Percentiles rank a stretch among this genome's conserved stretches.
Evolutionary conservation across 2,888 invertebrate species (phyloP).

Genomic region (Notodonta ziczac): DNA sequence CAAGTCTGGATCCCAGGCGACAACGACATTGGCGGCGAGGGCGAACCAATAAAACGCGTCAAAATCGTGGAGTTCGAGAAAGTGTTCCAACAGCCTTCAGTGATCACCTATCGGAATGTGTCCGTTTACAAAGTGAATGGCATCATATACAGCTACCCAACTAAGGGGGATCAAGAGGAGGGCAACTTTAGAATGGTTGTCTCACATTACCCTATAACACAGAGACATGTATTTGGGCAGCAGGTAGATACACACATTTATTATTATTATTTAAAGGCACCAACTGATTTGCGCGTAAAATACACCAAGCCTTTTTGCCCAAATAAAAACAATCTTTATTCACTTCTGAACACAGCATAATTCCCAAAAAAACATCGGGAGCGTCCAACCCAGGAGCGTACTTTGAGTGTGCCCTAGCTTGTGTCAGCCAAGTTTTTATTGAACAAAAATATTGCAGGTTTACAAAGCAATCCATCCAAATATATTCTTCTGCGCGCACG

Average conservation of each 20-base stretch:
- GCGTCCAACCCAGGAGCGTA: too few relatives aligned
- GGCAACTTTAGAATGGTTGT: slow-evolving; percentile 86
- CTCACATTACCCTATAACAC: slow-evolving; percentile 89
- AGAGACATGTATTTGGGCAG: slow-evolving; percentile 61
- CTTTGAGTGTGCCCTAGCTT: too few relatives aligned
- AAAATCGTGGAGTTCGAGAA: slow-evolving; percentile 90
- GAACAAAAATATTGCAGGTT: slow-evolving; percentile 63
- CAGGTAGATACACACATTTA: slow-evolving; percentile 53
- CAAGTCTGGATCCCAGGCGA: slow-evolving; percentile 96
- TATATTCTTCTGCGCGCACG: slow-evolving; percentile 86
- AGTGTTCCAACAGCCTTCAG: slow-evolving; percentile 89
- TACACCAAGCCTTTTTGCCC: too few relatives aligned
- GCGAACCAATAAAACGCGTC: slow-evolving; percentile 87
- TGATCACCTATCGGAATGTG: slow-evolving; percentile 85
- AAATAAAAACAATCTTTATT: too few relatives aligned
- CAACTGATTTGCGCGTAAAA: too few relatives aligned
- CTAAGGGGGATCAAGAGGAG: slow-evolving; percentile 58
- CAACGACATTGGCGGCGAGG: slow-evolving; percentile 98
- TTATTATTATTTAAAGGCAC: neutral
- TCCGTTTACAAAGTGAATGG: slow-evolving; percentile 91
- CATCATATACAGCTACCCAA: slow-evolving; percentile 87
- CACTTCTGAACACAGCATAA: too few relatives aligned
- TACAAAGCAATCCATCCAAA: slow-evolving; percentile 84
- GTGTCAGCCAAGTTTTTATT: too few relatives aligned
- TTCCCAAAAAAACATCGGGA: too few relatives aligned